A percentile compares a stretch with the other conserved stretches of the same genome.
phyloP scores from a whole-genome alignment of 2,797 vertebrate genomes.

The Gadopsis marmoratus region DNA sequence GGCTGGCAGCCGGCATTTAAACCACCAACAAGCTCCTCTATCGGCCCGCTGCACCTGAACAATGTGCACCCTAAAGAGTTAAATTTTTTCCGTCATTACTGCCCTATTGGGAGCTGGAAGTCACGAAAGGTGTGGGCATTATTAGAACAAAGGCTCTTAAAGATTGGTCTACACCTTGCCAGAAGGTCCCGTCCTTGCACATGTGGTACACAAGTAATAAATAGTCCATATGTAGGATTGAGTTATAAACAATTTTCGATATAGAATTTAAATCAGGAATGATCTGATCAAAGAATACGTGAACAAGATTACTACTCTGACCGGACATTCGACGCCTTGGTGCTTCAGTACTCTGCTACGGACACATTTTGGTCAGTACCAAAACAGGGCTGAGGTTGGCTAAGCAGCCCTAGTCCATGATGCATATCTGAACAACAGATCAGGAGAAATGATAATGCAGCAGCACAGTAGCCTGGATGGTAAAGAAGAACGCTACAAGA shows the following conservation, averaged over 20 bases:
- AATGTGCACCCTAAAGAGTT: constrained; percentile 43
- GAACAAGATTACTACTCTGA: constrained; percentile 8
- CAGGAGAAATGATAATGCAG: constrained; percentile 61
- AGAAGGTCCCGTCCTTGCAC: constrained; percentile 7
- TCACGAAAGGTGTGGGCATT: constrained; percentile 38
- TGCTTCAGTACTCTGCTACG: neutral
- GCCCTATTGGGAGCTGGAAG: constrained; percentile 30
- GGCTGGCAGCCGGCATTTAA: constrained; percentile 71
- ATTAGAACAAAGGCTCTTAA: constrained; percentile 38
- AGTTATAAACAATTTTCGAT: neutral
- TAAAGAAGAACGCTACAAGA: constrained; percentile 59
- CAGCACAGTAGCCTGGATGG: constrained; percentile 44
- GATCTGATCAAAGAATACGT: neutral
- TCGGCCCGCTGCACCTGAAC: constrained; percentile 43
- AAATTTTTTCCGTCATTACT: constrained; percentile 67
- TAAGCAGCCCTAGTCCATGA: constrained; percentile 8
- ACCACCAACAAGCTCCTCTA: constrained; percentile 57
- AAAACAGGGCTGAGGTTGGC: constrained; percentile 6
- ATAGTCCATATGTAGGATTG: constrained; percentile 28
- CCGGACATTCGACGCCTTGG: neutral
- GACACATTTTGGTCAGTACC: constrained; percentile 3
- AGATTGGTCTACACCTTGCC: constrained; percentile 19
- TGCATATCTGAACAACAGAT: constrained; percentile 48
- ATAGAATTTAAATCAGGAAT: neutral
- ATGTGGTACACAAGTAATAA: constrained; percentile 21